Percentiles rank a stretch among this genome's conserved stretches.
Evolutionary conservation across 30 jellyfish, hydroid and myxozoan genomes (phyloP).

Genomic region (Aurelia coerulea): DNA sequence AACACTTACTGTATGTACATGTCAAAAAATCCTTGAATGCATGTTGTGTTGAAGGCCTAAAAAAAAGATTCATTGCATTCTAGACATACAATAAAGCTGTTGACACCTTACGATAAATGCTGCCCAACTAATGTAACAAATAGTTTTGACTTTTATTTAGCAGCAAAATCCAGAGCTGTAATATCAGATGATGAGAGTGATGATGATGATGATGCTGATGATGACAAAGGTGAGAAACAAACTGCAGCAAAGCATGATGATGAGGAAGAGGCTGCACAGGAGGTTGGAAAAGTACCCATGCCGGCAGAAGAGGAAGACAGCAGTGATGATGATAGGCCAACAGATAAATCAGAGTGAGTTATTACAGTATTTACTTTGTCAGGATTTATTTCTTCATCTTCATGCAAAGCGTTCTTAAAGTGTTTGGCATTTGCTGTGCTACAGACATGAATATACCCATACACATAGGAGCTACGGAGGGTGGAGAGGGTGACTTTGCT

Average conservation of each 20-base stretch:
- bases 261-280: slow-evolving; percentile 34
- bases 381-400: too few species aligned
- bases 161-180: slow-evolving; percentile 37
- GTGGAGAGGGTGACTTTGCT: too few species aligned
- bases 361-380: neutral
- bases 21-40: too few species aligned
- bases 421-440: too few species aligned
- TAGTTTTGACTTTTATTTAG: neutral
- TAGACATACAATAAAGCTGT: too few species aligned
- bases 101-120: too few species aligned
- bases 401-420: too few species aligned
- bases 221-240: neutral
- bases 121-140: neutral
- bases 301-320: slow-evolving; percentile 68
- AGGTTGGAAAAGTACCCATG: slow-evolving; percentile 43
- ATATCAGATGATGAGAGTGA: slow-evolving; percentile 50
- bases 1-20: too few species aligned
- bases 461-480: too few species aligned
- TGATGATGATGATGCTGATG: slow-evolving; percentile 34
- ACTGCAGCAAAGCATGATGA: slow-evolving; percentile 11
- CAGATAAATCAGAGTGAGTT: slow-evolving; percentile 18
- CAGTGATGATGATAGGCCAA: slow-evolving; percentile 56
- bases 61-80: too few species aligned
- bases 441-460: too few species aligned
- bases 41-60: too few species aligned